Conservation (phyloP, 2,888 invertebrate genomes). For the Asteroscopus sphinx region DNA sequence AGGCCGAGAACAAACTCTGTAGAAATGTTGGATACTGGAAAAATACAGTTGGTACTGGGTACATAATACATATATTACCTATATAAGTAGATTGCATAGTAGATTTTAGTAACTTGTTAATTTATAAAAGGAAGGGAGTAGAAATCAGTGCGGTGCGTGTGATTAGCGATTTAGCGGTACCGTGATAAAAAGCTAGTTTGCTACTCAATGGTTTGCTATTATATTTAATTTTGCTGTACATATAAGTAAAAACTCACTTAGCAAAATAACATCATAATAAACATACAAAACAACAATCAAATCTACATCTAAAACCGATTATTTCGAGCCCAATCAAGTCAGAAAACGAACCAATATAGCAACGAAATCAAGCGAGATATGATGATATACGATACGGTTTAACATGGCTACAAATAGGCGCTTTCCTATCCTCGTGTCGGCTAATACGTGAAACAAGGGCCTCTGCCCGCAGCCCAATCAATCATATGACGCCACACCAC, state of each 20-base stretch:
- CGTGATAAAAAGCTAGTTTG: too few relatives aligned
- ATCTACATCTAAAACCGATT: constrained; percentile 44
- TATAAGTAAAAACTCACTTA: neutral
- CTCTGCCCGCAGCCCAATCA: constrained; percentile 53
- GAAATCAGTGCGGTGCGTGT: too few relatives aligned
- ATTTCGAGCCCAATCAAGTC: constrained; percentile 24
- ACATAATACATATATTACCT: too few relatives aligned
- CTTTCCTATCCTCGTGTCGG: constrained; percentile 44
- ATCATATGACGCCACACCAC: constrained; percentile 52
- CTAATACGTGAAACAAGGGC: constrained; percentile 53
- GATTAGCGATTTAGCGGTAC: too few relatives aligned
- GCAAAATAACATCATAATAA: neutral
- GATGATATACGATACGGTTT: constrained; percentile 34
- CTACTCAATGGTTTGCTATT: too few relatives aligned
- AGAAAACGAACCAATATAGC: constrained; percentile 22
- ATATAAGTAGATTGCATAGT: too few relatives aligned
- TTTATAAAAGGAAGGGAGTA: too few relatives aligned
- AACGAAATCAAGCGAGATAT: constrained; percentile 38
- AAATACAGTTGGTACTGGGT: too few relatives aligned
- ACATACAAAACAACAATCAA: constrained; percentile 38
- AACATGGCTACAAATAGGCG: constrained; percentile 47
- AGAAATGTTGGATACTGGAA: too few relatives aligned
- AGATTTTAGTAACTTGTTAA: too few relatives aligned
- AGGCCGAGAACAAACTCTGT: too few relatives aligned
- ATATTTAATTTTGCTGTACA: too few relatives aligned